Base-by-base conservation (phyloP, 2,797 vertebrate species). In the Glossophaga mutica region DNA sequence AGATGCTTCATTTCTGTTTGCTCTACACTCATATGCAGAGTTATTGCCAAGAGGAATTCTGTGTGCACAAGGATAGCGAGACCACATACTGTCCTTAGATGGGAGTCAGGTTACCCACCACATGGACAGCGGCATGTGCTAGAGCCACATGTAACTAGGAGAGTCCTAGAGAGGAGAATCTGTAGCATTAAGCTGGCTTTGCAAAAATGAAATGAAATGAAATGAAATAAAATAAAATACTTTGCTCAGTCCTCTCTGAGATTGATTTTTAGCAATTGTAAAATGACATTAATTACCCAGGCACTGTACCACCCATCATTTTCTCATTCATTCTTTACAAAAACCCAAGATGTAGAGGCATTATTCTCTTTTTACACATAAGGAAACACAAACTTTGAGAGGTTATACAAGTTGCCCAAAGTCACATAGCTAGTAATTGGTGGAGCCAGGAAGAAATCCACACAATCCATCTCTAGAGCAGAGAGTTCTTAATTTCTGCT, bases 111-210 rank as follows among this genome's bases (percentile, higher is more conserved):
- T 97, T 97, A 95, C 94, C 21, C 12, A 87, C 59, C 29, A 70
- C 82, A 57, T 76, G 67, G 73, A 91, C 87, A 86, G 87, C 1
- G 1, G 68, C 59, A 39, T 91, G 50, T 94, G 76, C 74, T 91
- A 26, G 34, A 96, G 16, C 50, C 24, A 3, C 88, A 42, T 79
- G 94, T 93, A 90, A 94, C 82, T 48, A 78, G 62, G 90, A 91
- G 68, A 73, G 57, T 67, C 50, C 44, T 73, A 34, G 57, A 94
- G 46, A 88, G 89, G 93, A 93, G 70, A 96, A 46, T 68, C 62
- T 76, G 78, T 82, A 78, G 92, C 77, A 89, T 97, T 95, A 95
- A 97, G 65, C n/a, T 57, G 81, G 77, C 71, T 96, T 96, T 97
- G 50, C 87, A 96, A 87, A 93, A 52, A 73, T 78, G 67, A 67